Evolutionary conservation across 2,113 vertebrate species (phyloP).

Genomic region (Silurus glanis): DNA sequence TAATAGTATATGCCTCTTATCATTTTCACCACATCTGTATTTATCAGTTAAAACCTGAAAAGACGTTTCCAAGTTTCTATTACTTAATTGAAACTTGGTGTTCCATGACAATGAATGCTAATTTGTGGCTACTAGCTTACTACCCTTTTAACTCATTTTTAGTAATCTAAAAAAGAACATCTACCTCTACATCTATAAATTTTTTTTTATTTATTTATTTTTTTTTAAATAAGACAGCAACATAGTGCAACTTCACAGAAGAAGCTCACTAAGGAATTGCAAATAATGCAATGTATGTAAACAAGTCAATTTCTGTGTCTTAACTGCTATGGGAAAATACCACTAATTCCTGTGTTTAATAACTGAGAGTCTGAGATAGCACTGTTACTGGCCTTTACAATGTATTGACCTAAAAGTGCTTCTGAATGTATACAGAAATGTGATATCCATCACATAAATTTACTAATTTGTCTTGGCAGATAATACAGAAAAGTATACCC

Average conservation of each 20-base stretch:
- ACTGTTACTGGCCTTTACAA: neutral
- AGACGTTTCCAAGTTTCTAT: neutral
- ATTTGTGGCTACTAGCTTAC: neutral
- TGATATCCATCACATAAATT: neutral
- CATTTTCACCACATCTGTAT: neutral
- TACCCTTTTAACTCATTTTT: neutral
- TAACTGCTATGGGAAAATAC: neutral
- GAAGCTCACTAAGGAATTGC: neutral
- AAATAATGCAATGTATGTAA: neutral
- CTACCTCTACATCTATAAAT: no score
- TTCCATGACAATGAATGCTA: neutral
- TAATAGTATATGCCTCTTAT: neutral
- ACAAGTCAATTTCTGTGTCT: neutral
- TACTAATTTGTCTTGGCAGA: neutral
- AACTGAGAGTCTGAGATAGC: neutral
- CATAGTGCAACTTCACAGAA: neutral
- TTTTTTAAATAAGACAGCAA: neutral
- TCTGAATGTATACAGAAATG: conserved; percentile 1
- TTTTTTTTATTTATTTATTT: neutral
- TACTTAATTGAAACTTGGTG: neutral
- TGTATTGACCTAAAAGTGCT: neutral
- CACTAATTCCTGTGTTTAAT: neutral
- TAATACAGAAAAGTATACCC: neutral
- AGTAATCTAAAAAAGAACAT: neutral
- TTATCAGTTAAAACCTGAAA: neutral